Conservation (phyloP, 2,113 vertebrate genomes). For the Pipa parva region DNA sequence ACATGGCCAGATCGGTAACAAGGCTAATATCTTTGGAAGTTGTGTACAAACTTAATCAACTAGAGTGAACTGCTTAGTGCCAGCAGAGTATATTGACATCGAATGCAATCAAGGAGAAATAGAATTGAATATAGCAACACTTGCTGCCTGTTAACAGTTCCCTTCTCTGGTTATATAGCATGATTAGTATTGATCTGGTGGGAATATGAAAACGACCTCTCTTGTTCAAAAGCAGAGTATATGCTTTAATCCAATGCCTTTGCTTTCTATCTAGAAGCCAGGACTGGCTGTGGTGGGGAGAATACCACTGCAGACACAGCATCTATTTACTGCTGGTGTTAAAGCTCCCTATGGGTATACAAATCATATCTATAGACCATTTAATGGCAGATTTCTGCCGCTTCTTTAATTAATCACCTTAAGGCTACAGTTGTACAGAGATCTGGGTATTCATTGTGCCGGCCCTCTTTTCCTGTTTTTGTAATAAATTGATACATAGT, state of each 20-base stretch:
- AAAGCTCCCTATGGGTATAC: constrained; percentile 40
- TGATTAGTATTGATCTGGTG: constrained; percentile 56
- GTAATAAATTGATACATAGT: too few relatives aligned
- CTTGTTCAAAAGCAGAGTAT: constrained; percentile 47
- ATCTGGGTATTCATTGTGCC: background rate
- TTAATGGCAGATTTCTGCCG: constrained; percentile 31
- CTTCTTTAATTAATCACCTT: constrained; percentile 5
- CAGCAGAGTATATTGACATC: constrained; percentile 50
- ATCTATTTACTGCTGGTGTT: constrained; percentile 41
- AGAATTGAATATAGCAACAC: constrained; percentile 48
- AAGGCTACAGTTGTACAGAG: background rate
- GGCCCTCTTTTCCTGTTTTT: too few relatives aligned
- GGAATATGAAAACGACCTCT: constrained; percentile 50
- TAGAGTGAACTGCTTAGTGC: constrained; percentile 34
- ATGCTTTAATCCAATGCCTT: constrained; percentile 48
- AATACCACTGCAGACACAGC: constrained; percentile 17
- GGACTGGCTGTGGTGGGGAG: constrained; percentile 35
- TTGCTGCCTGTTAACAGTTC: constrained; percentile 50
- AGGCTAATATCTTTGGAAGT: constrained; percentile 31
- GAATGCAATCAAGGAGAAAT: constrained; percentile 48
- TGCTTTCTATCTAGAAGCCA: constrained; percentile 45
- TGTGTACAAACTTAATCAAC: constrained; percentile 42
- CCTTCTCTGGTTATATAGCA: constrained; percentile 48
- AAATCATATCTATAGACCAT: constrained; percentile 10
- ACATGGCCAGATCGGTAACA: constrained; percentile 26